A percentile compares a stretch with the other conserved stretches of the same genome.
Conservation (phyloP, 2,797 vertebrate genomes). For the Rhyacichthys aspro region DNA sequence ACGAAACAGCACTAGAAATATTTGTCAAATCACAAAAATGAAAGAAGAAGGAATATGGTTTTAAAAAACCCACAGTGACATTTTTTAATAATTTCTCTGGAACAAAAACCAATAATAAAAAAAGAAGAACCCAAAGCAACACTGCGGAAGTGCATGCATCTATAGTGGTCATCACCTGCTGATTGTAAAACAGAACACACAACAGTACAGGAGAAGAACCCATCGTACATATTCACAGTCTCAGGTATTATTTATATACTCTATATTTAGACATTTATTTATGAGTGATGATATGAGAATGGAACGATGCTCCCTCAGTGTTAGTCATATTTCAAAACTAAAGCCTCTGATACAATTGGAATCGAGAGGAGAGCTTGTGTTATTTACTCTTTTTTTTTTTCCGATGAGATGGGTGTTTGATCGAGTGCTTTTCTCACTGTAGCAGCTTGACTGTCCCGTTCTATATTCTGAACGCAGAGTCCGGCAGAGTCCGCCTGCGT, state of each 20-base stretch:
- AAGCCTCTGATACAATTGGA: slow-evolving; percentile 68
- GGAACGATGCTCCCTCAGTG: slow-evolving; percentile 58
- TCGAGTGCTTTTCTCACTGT: slow-evolving; percentile 62
- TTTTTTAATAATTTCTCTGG: slow-evolving; percentile 30
- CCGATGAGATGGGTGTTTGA: slow-evolving; percentile 56
- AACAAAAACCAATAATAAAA: slow-evolving; percentile 43
- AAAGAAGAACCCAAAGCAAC: slow-evolving; percentile 66
- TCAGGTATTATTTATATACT: slow-evolving; percentile 82
- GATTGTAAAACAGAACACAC: slow-evolving; percentile 77
- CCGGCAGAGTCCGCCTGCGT: slow-evolving; percentile 20
- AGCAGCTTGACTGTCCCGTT: slow-evolving; percentile 71
- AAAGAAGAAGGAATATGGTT: slow-evolving; percentile 9
- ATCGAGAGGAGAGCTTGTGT: slow-evolving; percentile 43
- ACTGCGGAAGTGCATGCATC: slow-evolving; percentile 83
- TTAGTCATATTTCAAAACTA: slow-evolving; percentile 76
- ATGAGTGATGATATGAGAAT: slow-evolving; percentile 71
- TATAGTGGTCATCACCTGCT: slow-evolving; percentile 79
- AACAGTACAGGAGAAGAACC: slow-evolving; percentile 78
- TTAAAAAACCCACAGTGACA: slow-evolving; percentile 35
- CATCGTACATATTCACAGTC: slow-evolving; percentile 83
- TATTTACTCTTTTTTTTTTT: slow-evolving; percentile 15
- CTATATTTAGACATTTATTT: slow-evolving; percentile 79
- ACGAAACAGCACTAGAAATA: slow-evolving; percentile 26
- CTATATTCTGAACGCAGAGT: slow-evolving; percentile 50
- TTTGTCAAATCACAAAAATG: slow-evolving; percentile 52